These are phyloP conservation scores for Drosophila quadrilineata DNA, from an alignment of 1,140 invertebrate genomes.

Conservation along the genomic window DNA sequence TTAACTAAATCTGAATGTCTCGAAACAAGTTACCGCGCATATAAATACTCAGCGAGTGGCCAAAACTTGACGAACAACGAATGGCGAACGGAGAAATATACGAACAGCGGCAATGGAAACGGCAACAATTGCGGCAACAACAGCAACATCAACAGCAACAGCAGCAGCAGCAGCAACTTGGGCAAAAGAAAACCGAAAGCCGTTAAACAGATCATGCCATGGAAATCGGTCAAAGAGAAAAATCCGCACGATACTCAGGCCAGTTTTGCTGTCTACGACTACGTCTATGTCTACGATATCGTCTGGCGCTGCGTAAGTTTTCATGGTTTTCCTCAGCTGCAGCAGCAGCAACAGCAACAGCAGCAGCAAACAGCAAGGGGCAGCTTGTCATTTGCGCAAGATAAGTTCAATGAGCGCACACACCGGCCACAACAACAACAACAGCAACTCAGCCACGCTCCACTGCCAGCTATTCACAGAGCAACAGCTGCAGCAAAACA, in stretches of 20 bases:
- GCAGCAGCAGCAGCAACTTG: constrained; percentile 23
- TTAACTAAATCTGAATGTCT: constrained; percentile 71
- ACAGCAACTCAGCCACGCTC: constrained; percentile 49
- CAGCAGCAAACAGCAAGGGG: too few species aligned
- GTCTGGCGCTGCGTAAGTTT: constrained; percentile 27
- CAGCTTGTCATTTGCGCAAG: constrained; percentile 70
- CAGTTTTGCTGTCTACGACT: constrained; percentile 17
- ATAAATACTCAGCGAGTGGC: constrained; percentile 56
- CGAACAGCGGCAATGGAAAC: constrained; percentile 11
- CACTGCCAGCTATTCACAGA: constrained; percentile 33
- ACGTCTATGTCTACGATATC: neutral
- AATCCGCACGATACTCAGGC: constrained; percentile 60
- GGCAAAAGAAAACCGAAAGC: constrained; percentile 71
- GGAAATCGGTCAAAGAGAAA: constrained; percentile 77
- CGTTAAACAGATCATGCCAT: constrained; percentile 77
- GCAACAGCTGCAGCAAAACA: neutral
- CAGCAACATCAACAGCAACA: constrained; percentile 30
- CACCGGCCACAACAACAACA: constrained; percentile 40
- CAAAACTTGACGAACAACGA: constrained; percentile 15
- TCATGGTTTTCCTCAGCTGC: too few species aligned
- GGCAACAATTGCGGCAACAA: constrained; percentile 43
- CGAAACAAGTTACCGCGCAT: constrained; percentile 68
- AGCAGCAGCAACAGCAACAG: too few species aligned
- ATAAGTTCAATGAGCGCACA: constrained; percentile 69
- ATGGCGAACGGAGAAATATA: neutral